phyloP scores from a whole-genome alignment of 2,797 vertebrate genomes.

The Falco biarmicus region DNA sequence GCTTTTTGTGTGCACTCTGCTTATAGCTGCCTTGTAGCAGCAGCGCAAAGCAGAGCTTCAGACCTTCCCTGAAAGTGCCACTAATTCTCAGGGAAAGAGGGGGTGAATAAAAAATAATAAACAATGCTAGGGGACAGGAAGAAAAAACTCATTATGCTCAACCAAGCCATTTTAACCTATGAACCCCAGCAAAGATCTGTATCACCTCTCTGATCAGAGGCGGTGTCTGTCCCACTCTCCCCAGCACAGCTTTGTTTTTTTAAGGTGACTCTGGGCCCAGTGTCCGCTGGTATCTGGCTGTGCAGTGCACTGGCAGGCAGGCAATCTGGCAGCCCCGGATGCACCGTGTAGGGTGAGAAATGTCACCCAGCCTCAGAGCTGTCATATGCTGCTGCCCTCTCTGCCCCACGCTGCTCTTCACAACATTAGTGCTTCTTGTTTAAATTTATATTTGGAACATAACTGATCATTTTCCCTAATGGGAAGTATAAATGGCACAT shows the following conservation, averaged over 20 bases:
- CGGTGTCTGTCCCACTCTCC: neutral
- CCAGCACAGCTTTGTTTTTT: neutral
- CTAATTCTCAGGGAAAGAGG: neutral
- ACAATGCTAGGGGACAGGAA: neutral
- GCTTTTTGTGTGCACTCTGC: neutral
- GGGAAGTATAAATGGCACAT: neutral
- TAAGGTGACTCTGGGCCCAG: neutral
- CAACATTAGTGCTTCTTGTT: neutral
- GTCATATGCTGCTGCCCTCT: neutral
- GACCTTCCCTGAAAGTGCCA: neutral
- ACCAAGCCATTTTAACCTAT: neutral
- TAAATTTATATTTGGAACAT: slow-evolving; percentile 24
- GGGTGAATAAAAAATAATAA: neutral
- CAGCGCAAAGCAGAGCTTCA: neutral
- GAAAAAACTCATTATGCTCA: neutral
- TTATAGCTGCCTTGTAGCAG: neutral
- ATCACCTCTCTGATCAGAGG: neutral
- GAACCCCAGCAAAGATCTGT: neutral
- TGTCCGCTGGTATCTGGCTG: neutral
- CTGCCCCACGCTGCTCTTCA: neutral
- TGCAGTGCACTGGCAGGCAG: neutral
- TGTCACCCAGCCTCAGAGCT: neutral
- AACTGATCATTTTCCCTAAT: neutral
- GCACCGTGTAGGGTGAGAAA: neutral
- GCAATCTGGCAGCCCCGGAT: neutral